Evolutionary conservation across 2,888 invertebrate species (phyloP).

Genomic region (Meiosimyza decipiens): DNA sequence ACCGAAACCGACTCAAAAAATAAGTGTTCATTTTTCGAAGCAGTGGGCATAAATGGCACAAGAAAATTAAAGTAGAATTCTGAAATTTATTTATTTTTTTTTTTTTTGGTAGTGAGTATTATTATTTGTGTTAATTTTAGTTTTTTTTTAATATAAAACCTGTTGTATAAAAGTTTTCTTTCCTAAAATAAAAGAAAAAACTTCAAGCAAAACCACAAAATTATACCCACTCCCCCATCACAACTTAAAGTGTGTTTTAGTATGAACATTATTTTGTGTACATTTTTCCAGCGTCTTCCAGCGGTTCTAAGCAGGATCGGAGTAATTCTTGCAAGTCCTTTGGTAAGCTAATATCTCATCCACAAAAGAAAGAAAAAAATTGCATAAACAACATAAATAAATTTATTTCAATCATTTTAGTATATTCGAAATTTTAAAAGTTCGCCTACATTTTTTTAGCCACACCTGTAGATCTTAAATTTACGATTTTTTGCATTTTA

Average conservation of each 20-base stretch:
- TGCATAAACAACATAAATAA: constrained; percentile 34
- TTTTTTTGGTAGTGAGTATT: neutral
- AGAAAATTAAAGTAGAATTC: neutral
- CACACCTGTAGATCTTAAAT: constrained; percentile 13
- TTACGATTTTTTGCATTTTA: constrained; percentile 8
- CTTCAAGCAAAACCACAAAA: constrained; percentile 25
- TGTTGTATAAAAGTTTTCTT: constrained; percentile 14
- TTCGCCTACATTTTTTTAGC: constrained; percentile 23
- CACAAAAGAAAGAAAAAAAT: constrained; percentile 18
- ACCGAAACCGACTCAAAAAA: too few relatives aligned
- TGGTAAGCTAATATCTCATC: constrained; percentile 77
- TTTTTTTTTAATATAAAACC: constrained; percentile 5
- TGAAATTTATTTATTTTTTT: constrained; percentile 4
- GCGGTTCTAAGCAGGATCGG: constrained; percentile 96
- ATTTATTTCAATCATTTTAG: constrained; percentile 36
- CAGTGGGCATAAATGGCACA: too few relatives aligned
- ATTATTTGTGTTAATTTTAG: constrained; percentile 11
- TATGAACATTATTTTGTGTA: constrained; percentile 67
- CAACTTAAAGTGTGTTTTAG: constrained; percentile 67
- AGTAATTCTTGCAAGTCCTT: constrained; percentile 95
- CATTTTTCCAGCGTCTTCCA: constrained; percentile 89
- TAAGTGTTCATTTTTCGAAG: too few relatives aligned
- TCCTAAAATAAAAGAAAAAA: constrained; percentile 18
- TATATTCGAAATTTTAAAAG: constrained; percentile 23
- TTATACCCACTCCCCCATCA: constrained; percentile 38